phyloP scores from a whole-genome alignment of 2,797 vertebrate species.

The Pteronotus mesoamericanus region DNA sequence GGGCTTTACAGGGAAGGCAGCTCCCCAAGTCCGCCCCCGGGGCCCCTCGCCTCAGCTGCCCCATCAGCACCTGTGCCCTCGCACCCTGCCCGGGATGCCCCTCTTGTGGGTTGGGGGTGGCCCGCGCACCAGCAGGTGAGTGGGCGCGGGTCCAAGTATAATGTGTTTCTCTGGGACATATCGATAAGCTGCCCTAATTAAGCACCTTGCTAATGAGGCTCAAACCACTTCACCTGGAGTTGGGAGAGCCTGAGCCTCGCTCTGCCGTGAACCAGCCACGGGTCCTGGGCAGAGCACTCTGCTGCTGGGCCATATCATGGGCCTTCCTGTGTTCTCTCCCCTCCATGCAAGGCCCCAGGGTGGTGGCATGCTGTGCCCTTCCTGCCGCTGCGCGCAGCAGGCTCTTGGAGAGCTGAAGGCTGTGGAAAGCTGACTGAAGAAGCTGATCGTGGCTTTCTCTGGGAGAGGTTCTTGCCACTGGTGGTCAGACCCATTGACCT shows the following conservation, averaged over 20 bases:
- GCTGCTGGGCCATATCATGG: not conserved
- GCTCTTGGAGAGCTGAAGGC: not conserved
- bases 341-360: not conserved
- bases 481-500: not conserved
- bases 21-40: not conserved
- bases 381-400: not conserved
- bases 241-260: not conserved
- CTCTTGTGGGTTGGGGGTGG: not conserved
- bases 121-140: not conserved
- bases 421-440: not conserved
- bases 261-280: not conserved
- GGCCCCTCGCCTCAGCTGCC: not conserved
- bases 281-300: not conserved
- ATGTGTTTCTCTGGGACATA: not conserved
- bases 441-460: not conserved
- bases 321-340: not conserved
- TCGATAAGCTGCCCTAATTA: not conserved
- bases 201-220: conserved; percentile 9
- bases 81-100: not conserved
- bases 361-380: not conserved
- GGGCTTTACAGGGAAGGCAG: not conserved
- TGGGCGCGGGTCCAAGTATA: not conserved
- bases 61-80: not conserved
- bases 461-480: not conserved
- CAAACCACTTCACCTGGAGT: not conserved